Conservation (phyloP, 2,888 invertebrate genomes). For the Theristus sp. region DNA sequence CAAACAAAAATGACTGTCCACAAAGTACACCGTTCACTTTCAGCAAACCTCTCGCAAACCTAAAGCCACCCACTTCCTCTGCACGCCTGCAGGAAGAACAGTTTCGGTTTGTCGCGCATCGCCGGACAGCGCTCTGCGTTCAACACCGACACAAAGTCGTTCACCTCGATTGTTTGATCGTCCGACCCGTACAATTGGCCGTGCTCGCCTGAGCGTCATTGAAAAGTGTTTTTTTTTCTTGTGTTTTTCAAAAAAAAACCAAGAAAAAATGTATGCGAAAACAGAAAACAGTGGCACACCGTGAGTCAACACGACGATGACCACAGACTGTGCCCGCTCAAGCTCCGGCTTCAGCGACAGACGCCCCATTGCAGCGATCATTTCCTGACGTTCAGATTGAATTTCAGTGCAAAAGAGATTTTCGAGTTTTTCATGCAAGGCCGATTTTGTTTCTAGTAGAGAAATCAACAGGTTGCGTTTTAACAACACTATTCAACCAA, state of each 20-base stretch:
- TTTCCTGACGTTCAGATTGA: constrained; percentile 14
- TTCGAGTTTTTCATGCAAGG: no score
- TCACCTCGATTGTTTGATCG: constrained; percentile 1
- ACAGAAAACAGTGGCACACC: no score
- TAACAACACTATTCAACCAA: no score
- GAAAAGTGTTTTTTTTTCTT: no score
- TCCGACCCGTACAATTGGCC: constrained; percentile 5
- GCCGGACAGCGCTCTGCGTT: constrained; percentile 18
- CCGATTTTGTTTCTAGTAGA: no score
- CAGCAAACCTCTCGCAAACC: background rate
- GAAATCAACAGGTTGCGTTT: no score
- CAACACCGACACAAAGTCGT: constrained; percentile 13
- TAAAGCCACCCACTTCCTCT: constrained; percentile 19
- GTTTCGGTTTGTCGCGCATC: constrained; percentile 24
- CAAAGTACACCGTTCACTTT: no score
- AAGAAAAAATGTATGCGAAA: no score
- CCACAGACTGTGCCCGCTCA: constrained; percentile 9
- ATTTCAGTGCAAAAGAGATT: no score
- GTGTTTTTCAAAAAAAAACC: no score
- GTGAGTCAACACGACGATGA: constrained; percentile 22
- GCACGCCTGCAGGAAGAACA: constrained; percentile 28
- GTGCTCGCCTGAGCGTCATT: no score
- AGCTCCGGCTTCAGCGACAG: constrained; percentile 14
- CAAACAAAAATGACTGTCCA: no score
- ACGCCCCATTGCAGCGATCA: constrained; percentile 11